A percentile compares a stretch with the other conserved stretches of the same genome.
Evolutionary conservation across 2,888 invertebrate species (phyloP).

Genomic region (Hyles lineata): DNA sequence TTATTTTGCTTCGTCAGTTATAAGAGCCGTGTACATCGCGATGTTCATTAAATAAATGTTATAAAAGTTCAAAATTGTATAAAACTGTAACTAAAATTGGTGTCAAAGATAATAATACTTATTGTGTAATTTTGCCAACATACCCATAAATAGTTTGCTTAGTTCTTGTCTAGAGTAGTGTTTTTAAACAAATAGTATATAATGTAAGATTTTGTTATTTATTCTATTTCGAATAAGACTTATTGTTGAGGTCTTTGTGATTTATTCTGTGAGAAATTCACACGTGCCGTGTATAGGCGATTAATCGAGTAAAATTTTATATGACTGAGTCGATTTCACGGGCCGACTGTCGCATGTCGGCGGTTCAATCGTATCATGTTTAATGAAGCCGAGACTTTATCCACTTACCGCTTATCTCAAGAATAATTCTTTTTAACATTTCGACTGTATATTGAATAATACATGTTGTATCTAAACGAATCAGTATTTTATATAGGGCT

Average conservation of each 20-base stretch:
- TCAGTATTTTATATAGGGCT: constrained; percentile 57
- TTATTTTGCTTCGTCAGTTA: neutral
- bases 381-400: constrained; percentile 20
- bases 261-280: constrained; percentile 45
- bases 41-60: constrained; percentile 12
- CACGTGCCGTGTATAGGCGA: constrained; percentile 24
- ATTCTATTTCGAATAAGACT: constrained; percentile 79
- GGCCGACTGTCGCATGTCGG: constrained; percentile 41
- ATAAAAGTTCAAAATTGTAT: constrained; percentile 28
- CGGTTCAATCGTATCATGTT: constrained; percentile 41
- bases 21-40: constrained; percentile 29
- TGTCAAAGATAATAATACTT: constrained; percentile 29
- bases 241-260: constrained; percentile 70
- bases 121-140: constrained; percentile 61
- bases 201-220: constrained; percentile 82
- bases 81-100: constrained; percentile 26
- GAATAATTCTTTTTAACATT: constrained; percentile 39
- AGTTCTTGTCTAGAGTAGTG: constrained; percentile 74
- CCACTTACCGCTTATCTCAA: constrained; percentile 32
- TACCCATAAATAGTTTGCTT: constrained; percentile 65
- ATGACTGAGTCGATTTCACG: constrained; percentile 14
- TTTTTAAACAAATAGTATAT: constrained; percentile 57
- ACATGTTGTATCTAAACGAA: constrained; percentile 37
- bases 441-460: constrained; percentile 40
- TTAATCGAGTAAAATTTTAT: constrained; percentile 42